Evolutionary conservation across 53 echinoderm and acorn worm genomes (phyloP), one percentile per base, ranked within the genome.

Genomic region (Arbacia lixula): DNA sequence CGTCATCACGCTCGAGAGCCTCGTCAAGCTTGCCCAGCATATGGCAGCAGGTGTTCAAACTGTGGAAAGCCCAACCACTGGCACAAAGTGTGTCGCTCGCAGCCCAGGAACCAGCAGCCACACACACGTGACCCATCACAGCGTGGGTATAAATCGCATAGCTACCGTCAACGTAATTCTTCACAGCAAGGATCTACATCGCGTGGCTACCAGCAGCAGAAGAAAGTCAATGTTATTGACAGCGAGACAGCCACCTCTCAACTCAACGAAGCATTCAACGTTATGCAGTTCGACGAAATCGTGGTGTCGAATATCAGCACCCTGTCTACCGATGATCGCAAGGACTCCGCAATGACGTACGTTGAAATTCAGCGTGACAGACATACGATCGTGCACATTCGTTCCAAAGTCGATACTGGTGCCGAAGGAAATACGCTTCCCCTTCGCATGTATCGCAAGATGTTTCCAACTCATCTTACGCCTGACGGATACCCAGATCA

Each of bases 341-440:
- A n/a, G n/a, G n/a, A n/a, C n/a, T n/a, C n/a, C n/a, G n/a, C n/a
- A n/a, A n/a, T 46, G 46, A 46, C 8, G 46, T 46, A 52, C 27
- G 12, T 79, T 12, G 28, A 43, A 27, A 79, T 60, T 34, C 30
- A 60, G 28, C 34, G 53, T 29, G 41, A 84, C 8, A 52, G 36
- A 46, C 46, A 46, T 46, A 46, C 46, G 14, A 46, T 46, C 8
- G 46, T 46, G 46, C 46, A 14, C 46, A 46, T 46, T 14, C 46
- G 46, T 46, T 12, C 41, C 32, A 86, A 86, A 43, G 2, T 41
- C 17, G 64, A 61, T 39, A 76, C 86, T 43, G 86, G 86, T 62
- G 86, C 76, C 36, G 61, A 86, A 62, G 76, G 86, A 19, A 75
- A 86, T 41, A 61, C 60, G 24, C 36, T 86, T 19, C 86, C 86